Conservation (phyloP, 2,113 vertebrate species). For the Pygathrix nemaeus region DNA sequence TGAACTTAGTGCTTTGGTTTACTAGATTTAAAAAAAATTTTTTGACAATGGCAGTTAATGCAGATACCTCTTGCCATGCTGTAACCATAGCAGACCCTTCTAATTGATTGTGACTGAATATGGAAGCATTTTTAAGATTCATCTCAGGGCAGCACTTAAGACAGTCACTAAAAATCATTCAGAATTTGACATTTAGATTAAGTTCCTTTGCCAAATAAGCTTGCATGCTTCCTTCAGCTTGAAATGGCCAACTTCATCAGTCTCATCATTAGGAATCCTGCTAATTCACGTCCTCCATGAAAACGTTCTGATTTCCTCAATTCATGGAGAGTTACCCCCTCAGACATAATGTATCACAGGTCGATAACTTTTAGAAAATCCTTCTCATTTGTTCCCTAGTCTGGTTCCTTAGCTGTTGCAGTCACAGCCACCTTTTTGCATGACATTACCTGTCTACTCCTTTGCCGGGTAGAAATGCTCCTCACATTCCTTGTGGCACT, state of each 20-base stretch:
- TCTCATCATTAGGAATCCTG: background rate
- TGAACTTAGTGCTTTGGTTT: background rate
- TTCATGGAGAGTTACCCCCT: background rate
- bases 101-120: background rate
- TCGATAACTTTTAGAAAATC: background rate
- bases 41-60: background rate
- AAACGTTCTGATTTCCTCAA: background rate
- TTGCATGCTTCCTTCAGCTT: background rate
- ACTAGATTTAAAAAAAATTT: background rate
- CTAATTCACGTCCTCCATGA: background rate
- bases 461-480: too few species aligned
- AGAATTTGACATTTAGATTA: background rate
- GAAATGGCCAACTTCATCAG: background rate
- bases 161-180: background rate
- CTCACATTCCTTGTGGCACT: background rate
- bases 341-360: background rate
- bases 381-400: background rate
- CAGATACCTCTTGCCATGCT: background rate
- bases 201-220: background rate
- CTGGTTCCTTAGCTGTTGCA: background rate
- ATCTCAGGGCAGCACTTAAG: background rate
- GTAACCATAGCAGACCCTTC: background rate
- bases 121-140: constrained; percentile 18
- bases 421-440: background rate
- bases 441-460: background rate